Evolutionary conservation across 2,888 invertebrate genomes (phyloP), one percentile per base, ranked within the genome.

Genomic region (Hymenopus coronatus): DNA sequence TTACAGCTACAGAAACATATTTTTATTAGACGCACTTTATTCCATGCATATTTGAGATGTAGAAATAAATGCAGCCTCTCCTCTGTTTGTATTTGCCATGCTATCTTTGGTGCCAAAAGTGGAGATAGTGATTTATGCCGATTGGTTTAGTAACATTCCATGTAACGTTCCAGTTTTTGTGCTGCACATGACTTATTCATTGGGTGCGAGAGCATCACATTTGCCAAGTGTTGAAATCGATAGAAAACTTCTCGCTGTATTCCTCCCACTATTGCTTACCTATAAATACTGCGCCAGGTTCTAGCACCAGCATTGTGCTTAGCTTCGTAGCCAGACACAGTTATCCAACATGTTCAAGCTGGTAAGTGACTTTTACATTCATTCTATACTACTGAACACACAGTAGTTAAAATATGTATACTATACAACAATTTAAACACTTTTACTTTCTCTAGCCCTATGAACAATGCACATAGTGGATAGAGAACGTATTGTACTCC

Each of bases 341-440:
- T 12, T 40, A n/a, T 28, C 82, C 82, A 87, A 82, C 46, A 87
- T 87, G 87, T 82, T 54, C 82, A 87, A 87, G 87, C 87, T 87
- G 87, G 87, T 87, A 9, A 87, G 87, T 87, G 28, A 83, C 2
- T 2, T 70, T 70, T 14, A 70, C 20, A 8, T 40, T 40, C 40
- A 12, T 40, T 40, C 9, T 40, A 6, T 12, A 8, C 6, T 8
- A 33, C 33, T 8, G 8, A 40, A 9, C 2, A 12, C 12, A 12
- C 1, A 12, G 12, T 12, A 12, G 12, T 12, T 12, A 40, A 40
- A 40, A 4, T 30, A 12, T 6, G 12, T 40, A 40, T 40, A 0
- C 2, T 12, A 40, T 9, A 40, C 12, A 0, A 40, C 12, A 40
- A 2, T 6, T 40, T 40, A 12, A 40, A 40, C 0, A 6, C 7